A percentile compares a stretch with the other conserved stretches of the same genome.
Evolutionary conservation across 2,888 invertebrate genomes (phyloP).

Genomic region (Octonoba sinensis): DNA sequence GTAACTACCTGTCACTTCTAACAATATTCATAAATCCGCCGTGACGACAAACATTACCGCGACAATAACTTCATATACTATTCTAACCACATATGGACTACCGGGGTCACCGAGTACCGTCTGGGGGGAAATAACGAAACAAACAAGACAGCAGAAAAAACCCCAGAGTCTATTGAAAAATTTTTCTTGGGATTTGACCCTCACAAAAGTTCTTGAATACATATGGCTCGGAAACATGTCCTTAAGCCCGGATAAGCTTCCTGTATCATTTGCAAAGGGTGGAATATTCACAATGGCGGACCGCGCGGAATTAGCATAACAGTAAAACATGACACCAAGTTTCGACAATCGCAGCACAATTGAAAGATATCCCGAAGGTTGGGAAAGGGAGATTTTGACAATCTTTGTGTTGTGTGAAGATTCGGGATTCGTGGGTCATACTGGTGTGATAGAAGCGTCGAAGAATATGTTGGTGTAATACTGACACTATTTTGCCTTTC

Average conservation of each 20-base stretch:
- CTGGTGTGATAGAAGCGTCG: too few species aligned
- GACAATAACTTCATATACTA: slow-evolving; percentile 44
- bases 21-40: slow-evolving; percentile 25
- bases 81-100: slow-evolving; percentile 38
- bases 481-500: too few species aligned
- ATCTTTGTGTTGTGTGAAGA: too few species aligned
- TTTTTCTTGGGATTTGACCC: slow-evolving; percentile 16
- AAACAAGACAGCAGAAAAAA: slow-evolving; percentile 3
- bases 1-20: slow-evolving; percentile 41
- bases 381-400: background rate
- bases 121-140: background rate
- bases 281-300: slow-evolving; percentile 13
- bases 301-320: slow-evolving; percentile 52
- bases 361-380: slow-evolving; percentile 21
- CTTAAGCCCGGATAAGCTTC: slow-evolving; percentile 39
- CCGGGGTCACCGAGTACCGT: background rate
- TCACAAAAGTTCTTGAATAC: background rate
- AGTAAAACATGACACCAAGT: slow-evolving; percentile 45
- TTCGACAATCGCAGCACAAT: background rate
- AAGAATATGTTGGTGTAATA: too few species aligned
- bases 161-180: background rate
- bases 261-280: slow-evolving; percentile 60
- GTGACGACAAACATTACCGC: slow-evolving; percentile 48
- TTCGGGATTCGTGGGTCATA: too few species aligned
- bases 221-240: slow-evolving; percentile 12